Percentiles rank a stretch among this genome's conserved stretches.
Evolutionary conservation across 2,113 vertebrate species (phyloP).

Genomic region (Octodon degus): DNA sequence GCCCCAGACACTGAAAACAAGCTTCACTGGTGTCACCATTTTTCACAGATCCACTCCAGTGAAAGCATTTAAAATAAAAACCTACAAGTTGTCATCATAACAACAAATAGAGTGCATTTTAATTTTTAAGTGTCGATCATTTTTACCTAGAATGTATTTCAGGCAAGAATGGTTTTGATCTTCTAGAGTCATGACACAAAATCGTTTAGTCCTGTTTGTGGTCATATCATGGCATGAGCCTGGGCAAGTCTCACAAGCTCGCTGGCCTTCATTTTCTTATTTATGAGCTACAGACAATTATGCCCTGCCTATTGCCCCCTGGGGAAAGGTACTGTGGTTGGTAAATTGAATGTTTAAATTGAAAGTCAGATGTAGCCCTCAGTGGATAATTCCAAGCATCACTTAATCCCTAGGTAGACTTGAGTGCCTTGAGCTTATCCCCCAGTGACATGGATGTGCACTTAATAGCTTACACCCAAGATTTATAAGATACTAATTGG

Average conservation of each 20-base stretch:
- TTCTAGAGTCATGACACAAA: slow-evolving; percentile 45
- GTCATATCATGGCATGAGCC: slow-evolving; percentile 30
- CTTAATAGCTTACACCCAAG: not conserved
- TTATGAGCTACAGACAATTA: slow-evolving; percentile 51
- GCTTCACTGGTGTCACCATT: not conserved
- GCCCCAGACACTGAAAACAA: not conserved
- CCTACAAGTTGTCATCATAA: slow-evolving; percentile 33
- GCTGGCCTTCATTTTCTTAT: slow-evolving; percentile 14
- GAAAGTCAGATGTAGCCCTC: not conserved
- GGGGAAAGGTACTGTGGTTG: not conserved
- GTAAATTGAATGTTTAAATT: not conserved
- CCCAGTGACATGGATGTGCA: not conserved
- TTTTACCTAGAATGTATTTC: slow-evolving; percentile 52
- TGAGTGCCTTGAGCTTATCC: not conserved
- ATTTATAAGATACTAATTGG: slow-evolving; percentile 48
- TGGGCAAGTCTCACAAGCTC: not conserved
- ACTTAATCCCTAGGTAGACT: not conserved
- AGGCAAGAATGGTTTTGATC: slow-evolving; percentile 57
- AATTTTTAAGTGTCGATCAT: slow-evolving; percentile 50
- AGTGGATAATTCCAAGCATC: not conserved
- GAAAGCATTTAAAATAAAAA: slow-evolving; percentile 22
- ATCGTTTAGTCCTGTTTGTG: slow-evolving; percentile 20
- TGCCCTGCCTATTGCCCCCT: not conserved
- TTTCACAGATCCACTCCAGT: not conserved
- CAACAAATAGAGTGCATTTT: slow-evolving; percentile 47